Evolutionary conservation across 2,888 invertebrate genomes (phyloP).

Genomic region (Parascotia fuliginaria): DNA sequence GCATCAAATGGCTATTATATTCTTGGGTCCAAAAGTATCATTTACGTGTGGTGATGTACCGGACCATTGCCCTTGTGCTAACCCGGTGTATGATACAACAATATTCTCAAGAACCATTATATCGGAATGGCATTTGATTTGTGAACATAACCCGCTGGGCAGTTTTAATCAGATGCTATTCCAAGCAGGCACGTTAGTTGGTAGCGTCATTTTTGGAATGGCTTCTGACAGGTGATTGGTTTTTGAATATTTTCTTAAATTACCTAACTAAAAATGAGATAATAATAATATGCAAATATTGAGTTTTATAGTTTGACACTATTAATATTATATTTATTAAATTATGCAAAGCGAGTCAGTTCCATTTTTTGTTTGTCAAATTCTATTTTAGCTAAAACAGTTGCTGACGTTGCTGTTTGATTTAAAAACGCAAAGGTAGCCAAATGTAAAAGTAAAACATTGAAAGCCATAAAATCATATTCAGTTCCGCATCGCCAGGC

Average conservation of each 20-base stretch:
- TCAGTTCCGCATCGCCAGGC: too few species aligned
- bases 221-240: conserved; percentile 91
- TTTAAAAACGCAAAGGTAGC: too few species aligned
- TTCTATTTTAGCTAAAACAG: too few species aligned
- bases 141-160: conserved; percentile 86
- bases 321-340: too few species aligned
- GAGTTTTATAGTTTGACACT: too few species aligned
- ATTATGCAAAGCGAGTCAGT: too few species aligned
- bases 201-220: conserved; percentile 90
- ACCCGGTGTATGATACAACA: background rate
- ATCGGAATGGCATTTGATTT: conserved; percentile 91
- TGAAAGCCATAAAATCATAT: too few species aligned
- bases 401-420: too few species aligned
- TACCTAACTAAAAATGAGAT: too few species aligned
- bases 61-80: background rate
- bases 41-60: conserved; percentile 40
- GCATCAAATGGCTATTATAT: conserved; percentile 66
- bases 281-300: too few species aligned
- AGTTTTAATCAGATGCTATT: conserved; percentile 90
- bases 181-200: conserved; percentile 90
- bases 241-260: background rate
- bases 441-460: too few species aligned
- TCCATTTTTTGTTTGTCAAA: too few species aligned
- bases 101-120: conserved; percentile 87
- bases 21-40: conserved; percentile 56